phyloP scores from a whole-genome alignment of 2,888 invertebrate genomes.

The Amaurobius ferox region DNA sequence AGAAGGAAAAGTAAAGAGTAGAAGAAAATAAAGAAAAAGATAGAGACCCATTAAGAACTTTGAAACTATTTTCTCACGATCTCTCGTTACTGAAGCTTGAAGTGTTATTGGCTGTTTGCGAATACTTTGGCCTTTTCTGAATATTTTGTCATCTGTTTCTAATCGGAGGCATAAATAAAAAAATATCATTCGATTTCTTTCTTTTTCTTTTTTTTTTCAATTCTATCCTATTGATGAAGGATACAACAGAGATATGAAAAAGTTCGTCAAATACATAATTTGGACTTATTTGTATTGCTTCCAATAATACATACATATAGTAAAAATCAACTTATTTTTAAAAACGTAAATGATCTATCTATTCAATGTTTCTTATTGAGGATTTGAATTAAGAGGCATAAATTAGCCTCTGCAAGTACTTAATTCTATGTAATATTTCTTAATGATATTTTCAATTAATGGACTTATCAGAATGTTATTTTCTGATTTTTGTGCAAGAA shows the following conservation, averaged over 20 bases:
- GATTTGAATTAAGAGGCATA: too few relatives aligned
- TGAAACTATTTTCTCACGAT: conserved; percentile 61
- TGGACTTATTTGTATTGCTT: neutral
- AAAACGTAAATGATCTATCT: too few relatives aligned
- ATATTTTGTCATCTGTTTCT: conserved; percentile 72
- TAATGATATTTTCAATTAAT: too few relatives aligned
- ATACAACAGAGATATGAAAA: conserved; percentile 44
- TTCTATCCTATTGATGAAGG: conserved; percentile 27
- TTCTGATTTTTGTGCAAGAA: too few relatives aligned
- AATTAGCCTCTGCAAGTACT: too few relatives aligned
- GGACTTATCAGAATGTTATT: too few relatives aligned
- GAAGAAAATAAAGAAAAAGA: conserved; percentile 31
- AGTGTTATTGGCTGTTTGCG: conserved; percentile 67
- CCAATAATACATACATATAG: neutral
- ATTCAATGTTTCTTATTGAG: too few relatives aligned
- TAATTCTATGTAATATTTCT: too few relatives aligned
- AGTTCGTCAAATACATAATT: conserved; percentile 31
- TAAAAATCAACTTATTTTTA: too few relatives aligned
- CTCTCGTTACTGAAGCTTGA: conserved; percentile 49
- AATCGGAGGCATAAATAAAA: conserved; percentile 67
- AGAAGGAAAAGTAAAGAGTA: conserved; percentile 34
- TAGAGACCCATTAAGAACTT: conserved; percentile 50
- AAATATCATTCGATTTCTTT: conserved; percentile 63
- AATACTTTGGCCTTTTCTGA: conserved; percentile 64
- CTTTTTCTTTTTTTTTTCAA: conserved; percentile 44